phyloP scores from a whole-genome alignment of 2,888 invertebrate species.

The Pelosia muscerda region DNA sequence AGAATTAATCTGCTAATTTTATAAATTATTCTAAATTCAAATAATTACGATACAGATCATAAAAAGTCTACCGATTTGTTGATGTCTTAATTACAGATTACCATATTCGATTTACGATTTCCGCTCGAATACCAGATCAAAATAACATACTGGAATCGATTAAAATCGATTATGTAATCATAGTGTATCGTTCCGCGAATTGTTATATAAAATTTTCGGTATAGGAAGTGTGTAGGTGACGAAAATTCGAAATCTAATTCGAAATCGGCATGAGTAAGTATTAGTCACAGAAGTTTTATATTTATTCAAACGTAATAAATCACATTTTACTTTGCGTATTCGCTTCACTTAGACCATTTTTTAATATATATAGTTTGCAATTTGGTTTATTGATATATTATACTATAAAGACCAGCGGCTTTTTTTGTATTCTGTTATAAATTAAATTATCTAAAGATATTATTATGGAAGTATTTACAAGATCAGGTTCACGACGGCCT shows the following conservation, averaged over 20 bases:
- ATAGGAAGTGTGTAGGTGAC: conserved; percentile 15
- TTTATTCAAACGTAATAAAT: background rate
- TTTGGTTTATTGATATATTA: background rate
- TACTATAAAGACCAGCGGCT: background rate
- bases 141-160: conserved; percentile 51
- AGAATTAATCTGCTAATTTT: background rate
- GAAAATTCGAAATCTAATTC: no score
- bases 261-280: background rate
- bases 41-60: conserved; percentile 10
- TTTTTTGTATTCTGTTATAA: background rate
- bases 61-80: background rate
- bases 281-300: background rate
- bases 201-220: conserved; percentile 48
- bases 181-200: conserved; percentile 31
- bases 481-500: background rate
- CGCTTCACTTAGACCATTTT: background rate
- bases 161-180: conserved; percentile 38
- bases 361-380: background rate
- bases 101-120: conserved; percentile 32
- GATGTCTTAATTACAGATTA: conserved; percentile 11
- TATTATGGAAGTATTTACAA: background rate
- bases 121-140: conserved; percentile 37
- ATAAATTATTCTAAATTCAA: conserved; percentile 4
- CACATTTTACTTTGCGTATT: background rate
- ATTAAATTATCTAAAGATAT: background rate